Evolutionary conservation across 2,888 invertebrate genomes (phyloP), one percentile per base, ranked within the genome.

Genomic region (Agrochola litura): DNA sequence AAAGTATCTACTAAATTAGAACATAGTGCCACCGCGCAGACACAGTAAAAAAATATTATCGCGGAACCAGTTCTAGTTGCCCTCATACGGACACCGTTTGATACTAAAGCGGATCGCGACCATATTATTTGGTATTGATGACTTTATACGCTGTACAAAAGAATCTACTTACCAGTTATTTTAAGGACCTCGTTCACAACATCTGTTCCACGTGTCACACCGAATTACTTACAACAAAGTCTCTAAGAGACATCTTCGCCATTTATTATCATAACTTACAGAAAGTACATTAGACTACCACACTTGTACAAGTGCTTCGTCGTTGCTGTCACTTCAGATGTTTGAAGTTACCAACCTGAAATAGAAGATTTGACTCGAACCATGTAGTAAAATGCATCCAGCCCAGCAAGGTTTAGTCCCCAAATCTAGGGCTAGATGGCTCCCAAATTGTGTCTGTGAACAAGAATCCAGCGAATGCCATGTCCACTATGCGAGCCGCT

Each of bases 321-420:
- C 16, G n/a, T 49, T 56, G 46, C 70, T 70, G 56, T 67, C 56
- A 69, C 78, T 83, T 83, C 72, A 78, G 81, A 83, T 67, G 66
- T 80, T 71, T 63, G 71, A 77, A 78, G 66, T 77, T 43, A 71
- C n/a, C 6, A 46, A 73, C 37, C 58, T 49, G 19, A 49, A 54
- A 71, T 64, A 68, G 19, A 80, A 84, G n/a, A 71, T 67, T 67
- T 60, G 70, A 70, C 52, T 68, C 60, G 37, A 66, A 67, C 49
- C 37, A 43, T 72, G 4, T 71, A 68, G 52, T 61, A 69, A 65
- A 82, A 82, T 73, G 86, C 83, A 84, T 84, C 83, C 83, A 84
- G 83, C 83, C 86, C 83, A 86, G 60, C 72, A 86, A 78, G 56
- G 66, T 82, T 84, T 63, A 70, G 56, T 75, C 41, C 73, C 73